Base-by-base conservation (phyloP, 2,113 vertebrate genomes). In the Semicossyphus pulcher region DNA sequence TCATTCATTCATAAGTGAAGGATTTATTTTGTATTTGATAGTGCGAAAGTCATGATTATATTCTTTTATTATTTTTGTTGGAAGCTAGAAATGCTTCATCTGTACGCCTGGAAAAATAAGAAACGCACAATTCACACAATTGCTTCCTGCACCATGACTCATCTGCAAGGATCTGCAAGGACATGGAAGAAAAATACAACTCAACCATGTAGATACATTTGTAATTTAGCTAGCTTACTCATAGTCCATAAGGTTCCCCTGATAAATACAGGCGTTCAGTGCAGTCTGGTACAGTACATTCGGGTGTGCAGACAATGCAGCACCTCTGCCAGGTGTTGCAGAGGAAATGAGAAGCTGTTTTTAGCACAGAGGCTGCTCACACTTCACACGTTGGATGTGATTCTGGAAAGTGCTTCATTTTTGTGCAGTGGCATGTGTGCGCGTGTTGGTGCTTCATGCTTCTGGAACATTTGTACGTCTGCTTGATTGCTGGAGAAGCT, bases 391-490 rank as follows among this genome's bases (percentile, higher is more conserved):
- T n/a, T 28, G 54, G 47, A n/a, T 65, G 20, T 4, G 15, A n/a
- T n/a, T n/a, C 73, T 32, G 71, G 12, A 23, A 44, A 65, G 29
- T 0, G 28, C 48, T 36, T 47, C 47, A 28, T 59, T 20, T 36
- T 52, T 52, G 54, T 64, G 68, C 37, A n/a, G 58, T 11, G 7
- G 52, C 39, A 5, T 9, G 37, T 52, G 2, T 31, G 18, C 48
- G 18, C 48, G 44, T 0, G 10, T 2, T 3, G 51, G 10, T 5
- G n/a, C 52, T 72, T 31, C 39, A 9, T 29, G 9, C 52, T 28
- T 39, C 39, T 39, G 58, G 21, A 62, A 20, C 48, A 26, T 51
- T 78, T 57, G 48, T 37, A 36, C 64, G 44, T 44, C 3, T 31
- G 41, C 21, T 28, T 41, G 34, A 52, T 14, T 15, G 66, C 51